Conservation (phyloP, 1,140 invertebrate species). For the Nasonia vitripennis region DNA sequence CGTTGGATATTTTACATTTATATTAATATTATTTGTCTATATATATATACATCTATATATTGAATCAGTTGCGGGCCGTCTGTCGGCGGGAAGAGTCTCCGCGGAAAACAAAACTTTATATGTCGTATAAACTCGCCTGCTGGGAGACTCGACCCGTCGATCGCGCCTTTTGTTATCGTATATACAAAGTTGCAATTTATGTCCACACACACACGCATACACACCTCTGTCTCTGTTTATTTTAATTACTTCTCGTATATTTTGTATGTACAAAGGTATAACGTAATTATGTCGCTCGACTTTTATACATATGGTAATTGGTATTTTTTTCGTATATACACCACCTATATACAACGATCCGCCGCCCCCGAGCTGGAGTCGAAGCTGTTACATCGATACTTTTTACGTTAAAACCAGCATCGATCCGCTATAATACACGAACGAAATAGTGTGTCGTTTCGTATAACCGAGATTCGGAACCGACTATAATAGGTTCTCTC, state of each 20-base stretch:
- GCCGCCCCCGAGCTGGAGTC: slow-evolving; percentile 19
- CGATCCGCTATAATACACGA: slow-evolving; percentile 9
- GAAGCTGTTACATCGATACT: slow-evolving; percentile 7
- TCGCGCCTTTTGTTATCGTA: not conserved
- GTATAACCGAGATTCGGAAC: not conserved
- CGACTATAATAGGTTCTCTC: not conserved
- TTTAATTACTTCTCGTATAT: slow-evolving; percentile 27
- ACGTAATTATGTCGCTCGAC: slow-evolving; percentile 50
- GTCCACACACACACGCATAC: not conserved
- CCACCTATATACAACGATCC: slow-evolving; percentile 12
- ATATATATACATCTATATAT: not conserved
- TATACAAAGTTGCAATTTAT: slow-evolving; percentile 12
- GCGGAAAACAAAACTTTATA: not conserved
- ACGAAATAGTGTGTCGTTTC: not conserved
- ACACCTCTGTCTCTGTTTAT: slow-evolving; percentile 3
- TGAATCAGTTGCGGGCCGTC: not conserved
- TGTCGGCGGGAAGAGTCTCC: not conserved
- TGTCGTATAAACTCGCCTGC: not conserved
- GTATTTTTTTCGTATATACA: slow-evolving; percentile 29
- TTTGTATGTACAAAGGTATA: slow-evolving; percentile 48
- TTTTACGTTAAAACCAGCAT: slow-evolving; percentile 39
- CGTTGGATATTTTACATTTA: not conserved
- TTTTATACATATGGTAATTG: slow-evolving; percentile 46
- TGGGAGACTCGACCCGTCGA: not conserved
- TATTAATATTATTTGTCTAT: slow-evolving; percentile 9